Evolutionary conservation across 53 echinoderm and acorn worm species (phyloP), one percentile per base, ranked within the genome.

Genomic region (Luidia sarsii): DNA sequence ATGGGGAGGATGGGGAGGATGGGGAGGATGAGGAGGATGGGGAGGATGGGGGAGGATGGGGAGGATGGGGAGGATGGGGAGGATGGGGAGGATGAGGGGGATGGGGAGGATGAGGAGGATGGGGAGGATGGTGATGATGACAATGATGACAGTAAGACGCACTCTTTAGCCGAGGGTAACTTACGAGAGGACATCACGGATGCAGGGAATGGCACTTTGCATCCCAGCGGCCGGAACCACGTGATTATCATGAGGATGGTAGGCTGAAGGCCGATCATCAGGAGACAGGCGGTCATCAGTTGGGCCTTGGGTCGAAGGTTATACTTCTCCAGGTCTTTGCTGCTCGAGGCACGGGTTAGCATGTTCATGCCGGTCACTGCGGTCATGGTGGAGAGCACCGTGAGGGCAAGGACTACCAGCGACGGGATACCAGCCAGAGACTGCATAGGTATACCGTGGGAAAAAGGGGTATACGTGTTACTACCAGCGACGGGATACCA

Each of bases 341-440:
- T 72, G 39, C 72, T 39, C 3, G 82, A 82, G 13, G 55, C 53
- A 27, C 39, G 52, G 15, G 54, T 55, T 22, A 82, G 37, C 82
- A 82, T 57, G 56, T 68, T 82, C 55, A 82, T 53, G 1, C 65
- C 68, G 21, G 82, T 82, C 55, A 82, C 68, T 0, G 82, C 82
- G 14, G 82, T 39, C 39, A 82, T 3, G 18, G 68, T 82, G 24
- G 82, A 67, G 0, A 53, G 31, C 3, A 82, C 68, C 23, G 68
- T 68, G 0, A 82, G 0, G 27, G 36, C 15, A n/a, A 55, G 33
- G 0, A 72, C 10, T 13, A 39, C 24, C 14, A 63, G 18, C 16
- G 19, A 7, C 19, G 63, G 63, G 0, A 35, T 7, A 6, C 35
- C 63, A 19, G n/a, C 0, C 63, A 63, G 20, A 16, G 19, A 16